Base-by-base conservation (phyloP, 2,797 vertebrate genomes). In the Micrastur ruficollis region DNA sequence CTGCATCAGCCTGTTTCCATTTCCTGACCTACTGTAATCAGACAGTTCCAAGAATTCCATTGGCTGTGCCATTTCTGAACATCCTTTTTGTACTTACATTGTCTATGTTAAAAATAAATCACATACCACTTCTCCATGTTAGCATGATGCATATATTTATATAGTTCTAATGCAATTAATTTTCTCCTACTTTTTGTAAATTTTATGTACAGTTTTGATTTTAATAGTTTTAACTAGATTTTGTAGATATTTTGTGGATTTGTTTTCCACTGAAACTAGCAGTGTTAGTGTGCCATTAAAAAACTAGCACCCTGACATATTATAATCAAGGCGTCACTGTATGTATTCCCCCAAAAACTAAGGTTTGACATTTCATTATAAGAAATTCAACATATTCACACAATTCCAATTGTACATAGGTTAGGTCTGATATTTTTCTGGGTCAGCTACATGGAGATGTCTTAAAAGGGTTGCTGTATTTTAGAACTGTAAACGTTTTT, bases 121-220 rank as follows among this genome's bases (percentile, higher is more conserved):
- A 95, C 95, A 66, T 96, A 97, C 94, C 96, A 93, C 90, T 85
- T 91, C 90, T 97, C 97, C 94, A 97, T 98, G 96, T 98, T 98
- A 98, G 98, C 97, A 98, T 98, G 98, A 97, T 95, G 98, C 98
- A 98, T 98, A 98, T 98, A 98, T 99, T 99, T 99, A 98, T 99
- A 98, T 98, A 98, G 98, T 98, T 98, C 98, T 97, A 98, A 98
- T 98, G 97, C 98, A 98, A 98, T 98, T 98, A 97, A 98, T 98
- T 97, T 97, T 96, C 98, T 98, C 90, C 98, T 97, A 89, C 95
- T 98, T 98, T 98, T 97, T 99, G 99, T 99, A 99, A 99, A 99
- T 99, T 97, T 99, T 97, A 97, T 99, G 99, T 99, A 99, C 99
- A 99, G 99, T 99, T 99, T 99, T 99, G 99, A 99, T 99, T 99